phyloP scores from a whole-genome alignment of 2,113 vertebrate genomes.

The Columba livia region DNA sequence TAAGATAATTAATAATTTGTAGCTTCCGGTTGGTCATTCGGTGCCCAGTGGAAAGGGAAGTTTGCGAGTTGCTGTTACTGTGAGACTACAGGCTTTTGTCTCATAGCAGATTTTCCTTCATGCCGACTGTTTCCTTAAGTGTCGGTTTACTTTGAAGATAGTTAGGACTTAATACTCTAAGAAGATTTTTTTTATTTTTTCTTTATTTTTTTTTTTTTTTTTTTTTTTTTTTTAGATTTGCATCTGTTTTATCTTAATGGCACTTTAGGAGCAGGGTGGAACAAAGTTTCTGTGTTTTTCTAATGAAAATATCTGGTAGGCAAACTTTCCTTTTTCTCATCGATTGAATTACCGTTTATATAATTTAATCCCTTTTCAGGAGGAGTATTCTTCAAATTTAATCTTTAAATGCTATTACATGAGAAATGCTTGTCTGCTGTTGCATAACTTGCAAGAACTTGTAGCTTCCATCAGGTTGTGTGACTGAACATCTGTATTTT shows the following conservation, averaged over 20 bases:
- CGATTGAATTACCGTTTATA: neutral
- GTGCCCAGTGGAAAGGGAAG: neutral
- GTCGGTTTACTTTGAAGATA: neutral
- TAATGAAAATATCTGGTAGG: neutral
- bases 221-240: neutral
- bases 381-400: neutral
- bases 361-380: neutral
- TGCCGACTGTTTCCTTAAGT: neutral
- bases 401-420: neutral
- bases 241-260: neutral
- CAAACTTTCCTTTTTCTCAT: neutral
- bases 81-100: neutral
- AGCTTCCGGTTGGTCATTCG: neutral
- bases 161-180: constrained; percentile 3
- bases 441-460: neutral
- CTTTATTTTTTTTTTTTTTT: neutral
- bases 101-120: neutral
- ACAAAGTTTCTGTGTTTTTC: neutral
- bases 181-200: neutral
- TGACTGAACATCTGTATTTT: neutral
- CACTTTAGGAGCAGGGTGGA: neutral
- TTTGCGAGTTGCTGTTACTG: neutral
- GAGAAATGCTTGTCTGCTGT: neutral
- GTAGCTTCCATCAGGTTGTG: neutral
- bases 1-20: neutral